Conservation (phyloP, 2,113 vertebrate genomes). For the Climacteris rufus region DNA sequence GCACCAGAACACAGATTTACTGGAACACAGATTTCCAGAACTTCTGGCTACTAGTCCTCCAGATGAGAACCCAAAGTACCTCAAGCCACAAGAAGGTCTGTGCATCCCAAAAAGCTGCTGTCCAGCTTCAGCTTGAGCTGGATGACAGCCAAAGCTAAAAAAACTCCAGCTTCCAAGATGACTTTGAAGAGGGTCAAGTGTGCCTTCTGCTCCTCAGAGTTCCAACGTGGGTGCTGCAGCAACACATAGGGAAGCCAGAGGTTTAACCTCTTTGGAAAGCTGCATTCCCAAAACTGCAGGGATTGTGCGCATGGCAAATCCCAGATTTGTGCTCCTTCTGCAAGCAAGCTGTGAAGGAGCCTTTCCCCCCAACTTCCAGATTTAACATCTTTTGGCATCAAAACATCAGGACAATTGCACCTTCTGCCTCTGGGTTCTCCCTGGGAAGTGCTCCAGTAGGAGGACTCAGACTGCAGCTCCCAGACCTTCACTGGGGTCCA, state of each 20-base stretch:
- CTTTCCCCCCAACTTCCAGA: neutral
- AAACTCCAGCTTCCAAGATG: neutral
- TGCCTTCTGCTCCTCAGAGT: neutral
- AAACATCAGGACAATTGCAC: neutral
- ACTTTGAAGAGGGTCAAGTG: neutral
- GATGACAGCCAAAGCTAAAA: neutral
- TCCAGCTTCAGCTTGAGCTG: neutral
- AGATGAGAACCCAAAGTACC: neutral
- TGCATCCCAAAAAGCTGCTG: neutral
- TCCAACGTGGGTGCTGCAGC: neutral
- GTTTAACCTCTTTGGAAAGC: neutral
- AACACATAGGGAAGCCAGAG: neutral
- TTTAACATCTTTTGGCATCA: neutral
- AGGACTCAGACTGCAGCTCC: fast-evolving
- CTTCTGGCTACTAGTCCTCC: neutral
- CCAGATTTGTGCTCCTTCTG: neutral
- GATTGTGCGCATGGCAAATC: neutral
- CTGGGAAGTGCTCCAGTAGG: fast-evolving
- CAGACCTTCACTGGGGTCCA: neutral
- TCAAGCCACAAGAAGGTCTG: neutral
- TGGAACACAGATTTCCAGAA: neutral
- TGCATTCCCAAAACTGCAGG: neutral
- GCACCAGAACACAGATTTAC: neutral
- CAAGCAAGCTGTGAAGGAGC: neutral
- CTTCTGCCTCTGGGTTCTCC: neutral